phyloP scores from a whole-genome alignment of 1,140 invertebrate species.

The Caenorhabditis briggsae region DNA sequence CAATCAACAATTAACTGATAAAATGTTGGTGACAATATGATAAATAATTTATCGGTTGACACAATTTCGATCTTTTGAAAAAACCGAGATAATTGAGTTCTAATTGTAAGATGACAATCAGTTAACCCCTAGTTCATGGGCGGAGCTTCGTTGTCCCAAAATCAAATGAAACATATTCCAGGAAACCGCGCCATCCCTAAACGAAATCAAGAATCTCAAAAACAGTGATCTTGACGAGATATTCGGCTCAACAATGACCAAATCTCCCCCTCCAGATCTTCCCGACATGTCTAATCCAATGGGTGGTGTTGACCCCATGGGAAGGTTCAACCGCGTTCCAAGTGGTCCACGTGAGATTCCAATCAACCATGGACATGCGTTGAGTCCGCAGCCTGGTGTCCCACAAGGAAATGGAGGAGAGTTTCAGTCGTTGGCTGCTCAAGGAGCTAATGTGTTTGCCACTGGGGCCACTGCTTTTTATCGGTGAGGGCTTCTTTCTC shows the following conservation, averaged over 20 bases:
- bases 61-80: too few relatives aligned
- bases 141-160: too few relatives aligned
- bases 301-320: neutral
- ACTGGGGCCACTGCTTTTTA: slow-evolving; percentile 57
- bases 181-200: slow-evolving; percentile 21
- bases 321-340: neutral
- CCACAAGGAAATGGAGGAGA: neutral
- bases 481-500: neutral
- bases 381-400: neutral
- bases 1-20: too few relatives aligned
- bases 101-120: too few relatives aligned
- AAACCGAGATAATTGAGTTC: too few relatives aligned
- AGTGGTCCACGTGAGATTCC: slow-evolving; percentile 33
- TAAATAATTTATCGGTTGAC: too few relatives aligned
- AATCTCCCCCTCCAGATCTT: neutral
- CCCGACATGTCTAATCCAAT: slow-evolving; percentile 21
- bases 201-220: slow-evolving; percentile 32
- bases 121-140: too few relatives aligned
- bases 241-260: slow-evolving; percentile 3
- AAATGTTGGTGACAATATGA: too few relatives aligned
- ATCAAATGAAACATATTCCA: neutral
- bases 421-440: slow-evolving; percentile 12
- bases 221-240: slow-evolving; percentile 26
- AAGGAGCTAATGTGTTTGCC: slow-evolving; percentile 58
- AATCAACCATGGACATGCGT: slow-evolving; percentile 37